These are phyloP conservation scores for Pristionchus fissidentatus DNA, from an alignment of 2,888 invertebrate species.

Conservation along the genomic window DNA sequence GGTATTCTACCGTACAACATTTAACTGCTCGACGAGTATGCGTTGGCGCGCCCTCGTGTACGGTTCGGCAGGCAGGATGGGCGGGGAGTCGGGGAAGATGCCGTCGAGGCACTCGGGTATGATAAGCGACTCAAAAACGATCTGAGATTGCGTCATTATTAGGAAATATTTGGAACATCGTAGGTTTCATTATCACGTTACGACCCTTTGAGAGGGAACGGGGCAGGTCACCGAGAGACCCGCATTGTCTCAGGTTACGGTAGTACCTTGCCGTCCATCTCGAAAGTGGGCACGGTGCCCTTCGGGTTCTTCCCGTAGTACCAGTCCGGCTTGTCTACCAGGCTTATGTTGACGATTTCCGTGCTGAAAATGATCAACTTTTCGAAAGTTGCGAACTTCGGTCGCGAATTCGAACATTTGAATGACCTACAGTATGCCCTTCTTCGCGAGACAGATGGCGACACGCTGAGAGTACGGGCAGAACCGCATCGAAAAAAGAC, in stretches of 20 bases:
- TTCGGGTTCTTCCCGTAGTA: constrained; percentile 78
- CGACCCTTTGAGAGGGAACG: no score
- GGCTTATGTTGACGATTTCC: constrained; percentile 81
- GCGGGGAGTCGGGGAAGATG: constrained; percentile 81
- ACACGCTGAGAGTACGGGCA: constrained; percentile 87
- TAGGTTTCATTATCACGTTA: no score
- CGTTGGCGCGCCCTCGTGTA: constrained; percentile 84
- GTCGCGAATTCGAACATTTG: not conserved
- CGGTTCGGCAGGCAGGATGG: constrained; percentile 82
- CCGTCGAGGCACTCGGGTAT: constrained; percentile 88
- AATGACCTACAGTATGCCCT: constrained; percentile 82
- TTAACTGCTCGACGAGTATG: constrained; percentile 83
- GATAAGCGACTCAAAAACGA: constrained; percentile 86
- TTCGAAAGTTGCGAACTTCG: not conserved
- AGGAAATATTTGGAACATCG: no score
- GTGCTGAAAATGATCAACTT: constrained; percentile 77
- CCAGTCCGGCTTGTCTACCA: constrained; percentile 87
- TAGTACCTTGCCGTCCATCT: constrained; percentile 80
- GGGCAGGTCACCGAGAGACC: no score
- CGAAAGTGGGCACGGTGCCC: constrained; percentile 84
- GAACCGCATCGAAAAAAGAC: constrained; percentile 87
- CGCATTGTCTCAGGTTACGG: no score
- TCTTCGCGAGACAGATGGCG: constrained; percentile 85
- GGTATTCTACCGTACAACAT: constrained; percentile 49
- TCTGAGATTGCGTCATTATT: constrained; percentile 77